Percentiles rank a stretch among this genome's conserved stretches.
phyloP scores from a whole-genome alignment of 1,140 invertebrate species.

The Idris sp. region DNA sequence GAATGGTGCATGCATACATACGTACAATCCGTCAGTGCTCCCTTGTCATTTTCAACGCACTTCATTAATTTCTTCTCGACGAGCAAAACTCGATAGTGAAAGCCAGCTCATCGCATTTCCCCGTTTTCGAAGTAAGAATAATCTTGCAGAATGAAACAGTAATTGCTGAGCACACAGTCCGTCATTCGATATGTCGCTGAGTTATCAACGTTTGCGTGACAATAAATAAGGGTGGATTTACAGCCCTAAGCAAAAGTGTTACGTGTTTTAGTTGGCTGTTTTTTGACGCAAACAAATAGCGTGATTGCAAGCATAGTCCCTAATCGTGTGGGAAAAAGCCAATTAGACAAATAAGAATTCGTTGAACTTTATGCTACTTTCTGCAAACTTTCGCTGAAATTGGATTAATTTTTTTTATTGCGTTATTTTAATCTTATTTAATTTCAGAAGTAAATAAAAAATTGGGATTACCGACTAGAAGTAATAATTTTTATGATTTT shows the following conservation, averaged over 20 bases:
- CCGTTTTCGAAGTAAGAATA: too few species aligned
- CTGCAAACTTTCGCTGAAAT: conserved; percentile 22
- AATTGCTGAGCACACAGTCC: conserved; percentile 61
- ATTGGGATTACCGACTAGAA: conserved; percentile 13
- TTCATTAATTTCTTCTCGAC: conserved; percentile 57
- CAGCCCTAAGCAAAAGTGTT: conserved; percentile 53
- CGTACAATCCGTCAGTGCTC: conserved; percentile 44
- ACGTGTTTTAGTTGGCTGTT: conserved; percentile 34
- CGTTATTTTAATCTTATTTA: conserved; percentile 34
- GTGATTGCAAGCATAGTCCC: conserved; percentile 39
- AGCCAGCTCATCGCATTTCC: too few species aligned
- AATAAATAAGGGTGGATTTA: conserved; percentile 60
- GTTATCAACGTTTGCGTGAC: conserved; percentile 59
- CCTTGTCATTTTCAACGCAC: conserved; percentile 56
- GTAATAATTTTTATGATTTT: conserved; percentile 38
- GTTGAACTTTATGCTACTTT: conserved; percentile 33
- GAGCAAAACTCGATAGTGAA: too few species aligned
- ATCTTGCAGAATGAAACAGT: conserved; percentile 58
- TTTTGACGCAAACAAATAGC: conserved; percentile 57
- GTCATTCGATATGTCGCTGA: conserved; percentile 51
- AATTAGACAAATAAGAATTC: conserved; percentile 46
- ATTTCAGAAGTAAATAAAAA: conserved; percentile 25
- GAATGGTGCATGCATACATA: conserved; percentile 42
- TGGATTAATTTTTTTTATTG: conserved; percentile 34
- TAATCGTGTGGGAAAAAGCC: conserved; percentile 45